Percentiles rank a stretch among this genome's conserved stretches.
Conservation (phyloP, 2,797 vertebrate genomes). For the Sebastes nivosus region DNA sequence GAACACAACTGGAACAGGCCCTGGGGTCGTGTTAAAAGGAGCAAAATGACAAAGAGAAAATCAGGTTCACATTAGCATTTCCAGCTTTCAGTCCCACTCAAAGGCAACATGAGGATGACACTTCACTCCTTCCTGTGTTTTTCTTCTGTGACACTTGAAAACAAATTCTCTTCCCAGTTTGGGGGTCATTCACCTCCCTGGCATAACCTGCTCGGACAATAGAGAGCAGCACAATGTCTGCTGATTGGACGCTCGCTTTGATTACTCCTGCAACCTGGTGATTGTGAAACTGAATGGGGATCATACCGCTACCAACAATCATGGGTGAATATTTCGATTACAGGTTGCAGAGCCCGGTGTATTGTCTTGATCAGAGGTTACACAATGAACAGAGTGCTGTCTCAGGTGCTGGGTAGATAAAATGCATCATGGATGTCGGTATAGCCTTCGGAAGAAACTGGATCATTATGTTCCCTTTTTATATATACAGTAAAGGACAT, state of each 20-base stretch:
- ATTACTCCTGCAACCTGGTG: slow-evolving; percentile 53
- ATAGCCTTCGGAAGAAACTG: not conserved
- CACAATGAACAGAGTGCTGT: not conserved
- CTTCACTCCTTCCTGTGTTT: slow-evolving; percentile 21
- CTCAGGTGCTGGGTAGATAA: not conserved
- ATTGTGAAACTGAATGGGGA: slow-evolving; percentile 46
- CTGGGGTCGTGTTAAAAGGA: not conserved
- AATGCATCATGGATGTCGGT: not conserved
- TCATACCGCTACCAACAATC: slow-evolving; percentile 31
- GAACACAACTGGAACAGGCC: slow-evolving; percentile 14
- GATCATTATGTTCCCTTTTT: not conserved
- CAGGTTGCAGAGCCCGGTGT: slow-evolving; percentile 13
- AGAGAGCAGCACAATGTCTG: slow-evolving; percentile 53
- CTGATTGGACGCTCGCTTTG: slow-evolving; percentile 60
- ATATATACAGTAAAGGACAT: not conserved
- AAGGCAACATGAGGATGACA: not conserved
- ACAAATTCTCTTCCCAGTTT: slow-evolving; percentile 23
- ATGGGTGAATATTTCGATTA: slow-evolving; percentile 48
- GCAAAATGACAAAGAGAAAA: slow-evolving; percentile 34
- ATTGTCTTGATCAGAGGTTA: slow-evolving; percentile 29
- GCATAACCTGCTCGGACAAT: slow-evolving; percentile 28
- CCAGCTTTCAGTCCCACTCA: not conserved
- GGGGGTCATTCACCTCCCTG: slow-evolving; percentile 37
- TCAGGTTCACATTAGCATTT: slow-evolving; percentile 37
- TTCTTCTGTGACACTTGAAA: slow-evolving; percentile 23